Evolutionary conservation across 2,113 vertebrate species (phyloP), one percentile per base, ranked within the genome.

Genomic region (Tupaia tana): DNA sequence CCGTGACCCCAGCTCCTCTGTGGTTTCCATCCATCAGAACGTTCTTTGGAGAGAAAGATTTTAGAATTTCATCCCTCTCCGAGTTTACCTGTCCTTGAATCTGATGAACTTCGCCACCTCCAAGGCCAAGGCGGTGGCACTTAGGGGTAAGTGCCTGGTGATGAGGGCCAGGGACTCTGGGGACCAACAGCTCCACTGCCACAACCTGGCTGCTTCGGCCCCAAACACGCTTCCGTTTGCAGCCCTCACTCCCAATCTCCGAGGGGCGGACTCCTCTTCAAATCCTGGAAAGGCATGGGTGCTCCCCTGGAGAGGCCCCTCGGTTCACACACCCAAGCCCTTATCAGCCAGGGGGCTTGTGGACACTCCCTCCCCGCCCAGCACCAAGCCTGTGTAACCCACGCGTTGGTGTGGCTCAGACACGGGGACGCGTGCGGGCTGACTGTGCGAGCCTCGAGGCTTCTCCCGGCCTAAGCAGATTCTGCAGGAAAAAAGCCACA

Each of bases 21-120:
- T 96, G 95, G 95, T 96, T 97, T 96, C 96, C 96, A 86, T 98
- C 97, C 96, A 97, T 98, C 96, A 97, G 97, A 91, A 96, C 56
- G 56, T 92, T 91, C 95, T 97, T 97, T 81, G 79, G 93, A 93
- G 81, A 94, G 82, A 96, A 96, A 95, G 97, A 96, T 91, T 90
- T 83, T 85, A 71, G 86, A 80, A 95, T 97, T 95, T 96, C 86
- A 96, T 96, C 94, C 96, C 93, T 91, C 97, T 96, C 91, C 69
- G 80, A 97, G 74, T 93, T 95, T 61, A 90, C 66, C 43, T 1
- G 3, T 87, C 96, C 78, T 56, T 81, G 89, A 97, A 94, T 92
- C 89, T 95, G 97, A 97, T 97, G 94, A 93, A 96, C 89, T 96
- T 98, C 80, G 94, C 94, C 70, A 84, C 69, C 66, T 93, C 16